Evolutionary conservation across 2,888 invertebrate species (phyloP).

Genomic region (Xylota segnis): DNA sequence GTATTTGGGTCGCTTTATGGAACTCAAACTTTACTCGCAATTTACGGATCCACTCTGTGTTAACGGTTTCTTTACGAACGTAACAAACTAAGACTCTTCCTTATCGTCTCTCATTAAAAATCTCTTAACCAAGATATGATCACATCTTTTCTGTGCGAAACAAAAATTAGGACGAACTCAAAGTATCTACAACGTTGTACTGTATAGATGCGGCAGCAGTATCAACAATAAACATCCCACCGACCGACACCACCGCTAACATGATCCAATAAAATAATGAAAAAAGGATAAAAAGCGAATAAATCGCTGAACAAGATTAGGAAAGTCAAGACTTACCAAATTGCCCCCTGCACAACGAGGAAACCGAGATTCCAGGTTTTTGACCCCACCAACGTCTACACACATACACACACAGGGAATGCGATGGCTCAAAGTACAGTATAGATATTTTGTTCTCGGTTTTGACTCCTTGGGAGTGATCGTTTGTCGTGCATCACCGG

Average conservation of each 20-base stretch:
- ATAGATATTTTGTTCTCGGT: constrained; percentile 56
- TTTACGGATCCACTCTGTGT: constrained; percentile 23
- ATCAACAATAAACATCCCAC: constrained; percentile 57
- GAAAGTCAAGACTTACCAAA: constrained; percentile 60
- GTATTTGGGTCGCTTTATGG: too few relatives aligned
- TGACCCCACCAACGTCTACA: constrained; percentile 58
- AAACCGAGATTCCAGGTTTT: constrained; percentile 62
- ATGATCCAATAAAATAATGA: constrained; percentile 73
- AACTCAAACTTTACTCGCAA: constrained; percentile 12
- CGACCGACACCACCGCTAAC: constrained; percentile 61
- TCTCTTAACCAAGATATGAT: constrained; percentile 60
- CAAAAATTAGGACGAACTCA: constrained; percentile 49
- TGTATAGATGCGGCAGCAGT: constrained; percentile 15
- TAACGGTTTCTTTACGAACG: constrained; percentile 5
- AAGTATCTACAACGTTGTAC: not conserved
- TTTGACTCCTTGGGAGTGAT: constrained; percentile 74
- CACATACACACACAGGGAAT: constrained; percentile 17
- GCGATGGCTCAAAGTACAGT: constrained; percentile 55
- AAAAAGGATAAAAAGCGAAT: constrained; percentile 71
- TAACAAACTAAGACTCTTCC: constrained; percentile 37
- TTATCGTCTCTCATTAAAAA: constrained; percentile 51
- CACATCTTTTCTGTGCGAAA: constrained; percentile 29
- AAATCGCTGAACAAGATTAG: constrained; percentile 74
- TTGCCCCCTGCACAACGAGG: constrained; percentile 25
- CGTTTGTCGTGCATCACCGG: constrained; percentile 75